Evolutionary conservation across 2,113 vertebrate genomes (phyloP).

Genomic region (Cathartes aura): DNA sequence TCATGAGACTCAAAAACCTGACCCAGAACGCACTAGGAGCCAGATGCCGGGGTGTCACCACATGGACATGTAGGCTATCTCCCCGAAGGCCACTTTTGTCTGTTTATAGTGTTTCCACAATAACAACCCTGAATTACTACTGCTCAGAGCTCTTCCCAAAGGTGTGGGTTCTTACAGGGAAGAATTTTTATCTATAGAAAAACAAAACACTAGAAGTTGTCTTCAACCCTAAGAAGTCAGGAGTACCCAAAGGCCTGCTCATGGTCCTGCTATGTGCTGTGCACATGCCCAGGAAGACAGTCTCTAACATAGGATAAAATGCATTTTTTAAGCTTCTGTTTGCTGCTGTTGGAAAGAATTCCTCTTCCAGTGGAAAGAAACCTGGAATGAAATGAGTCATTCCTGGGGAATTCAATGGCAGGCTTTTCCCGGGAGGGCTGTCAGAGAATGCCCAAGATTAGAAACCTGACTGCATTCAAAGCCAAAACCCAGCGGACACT

Average conservation of each 20-base stretch:
- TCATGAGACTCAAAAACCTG: neutral
- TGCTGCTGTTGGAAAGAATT: constrained; percentile 38
- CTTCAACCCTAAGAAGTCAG: neutral
- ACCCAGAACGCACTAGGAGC: neutral
- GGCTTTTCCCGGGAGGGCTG: constrained; percentile 7
- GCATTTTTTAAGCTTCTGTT: constrained; percentile 45
- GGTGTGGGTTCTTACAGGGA: neutral
- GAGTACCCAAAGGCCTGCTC: neutral
- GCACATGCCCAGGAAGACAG: neutral
- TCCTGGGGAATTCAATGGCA: constrained; percentile 56
- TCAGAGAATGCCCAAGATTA: constrained; percentile 62
- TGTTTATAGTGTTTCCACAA: neutral
- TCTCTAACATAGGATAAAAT: neutral
- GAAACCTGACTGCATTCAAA: constrained; percentile 37
- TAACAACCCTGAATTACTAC: neutral
- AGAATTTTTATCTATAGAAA: neutral
- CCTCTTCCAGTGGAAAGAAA: constrained; percentile 57
- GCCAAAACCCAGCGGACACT: neutral
- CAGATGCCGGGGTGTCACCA: neutral
- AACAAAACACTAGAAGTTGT: neutral
- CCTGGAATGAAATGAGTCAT: constrained; percentile 63
- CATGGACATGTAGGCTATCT: rapidly evolving
- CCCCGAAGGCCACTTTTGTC: neutral
- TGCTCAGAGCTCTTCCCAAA: neutral
- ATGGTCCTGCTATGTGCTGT: neutral